Conservation (phyloP, 2,113 vertebrate species). For the Polyodon spathula region DNA sequence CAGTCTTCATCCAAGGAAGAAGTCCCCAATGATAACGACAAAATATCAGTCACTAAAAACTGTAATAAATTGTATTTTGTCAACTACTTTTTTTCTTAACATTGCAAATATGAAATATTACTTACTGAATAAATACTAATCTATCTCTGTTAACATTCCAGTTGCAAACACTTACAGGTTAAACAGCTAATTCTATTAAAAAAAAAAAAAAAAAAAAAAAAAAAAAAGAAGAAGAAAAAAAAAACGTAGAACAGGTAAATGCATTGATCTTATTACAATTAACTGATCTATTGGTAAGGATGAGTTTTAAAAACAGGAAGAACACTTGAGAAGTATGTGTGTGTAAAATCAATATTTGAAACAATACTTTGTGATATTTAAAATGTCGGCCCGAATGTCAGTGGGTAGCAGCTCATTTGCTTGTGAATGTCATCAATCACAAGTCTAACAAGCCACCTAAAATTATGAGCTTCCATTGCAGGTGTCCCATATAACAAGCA, state of each 20-base stretch:
- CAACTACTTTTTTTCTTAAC: background rate
- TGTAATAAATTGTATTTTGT: conserved; percentile 7
- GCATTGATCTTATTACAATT: background rate
- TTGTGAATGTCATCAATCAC: conserved; percentile 58
- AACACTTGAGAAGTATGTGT: conserved; percentile 43
- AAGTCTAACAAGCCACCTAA: conserved; percentile 61
- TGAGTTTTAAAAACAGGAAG: conserved; percentile 24
- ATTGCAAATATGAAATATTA: background rate
- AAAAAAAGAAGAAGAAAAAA: background rate
- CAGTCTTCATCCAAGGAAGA: conserved; percentile 19
- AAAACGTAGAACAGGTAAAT: background rate
- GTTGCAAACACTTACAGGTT: no score
- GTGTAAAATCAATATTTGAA: conserved; percentile 47
- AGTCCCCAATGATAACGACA: conserved; percentile 14
- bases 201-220: background rate
- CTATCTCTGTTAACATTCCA: no score
- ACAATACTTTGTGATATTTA: conserved; percentile 42
- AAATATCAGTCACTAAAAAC: background rate
- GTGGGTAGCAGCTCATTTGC: conserved; percentile 45
- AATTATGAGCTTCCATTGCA: conserved; percentile 41
- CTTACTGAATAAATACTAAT: background rate
- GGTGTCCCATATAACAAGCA: conserved; percentile 20
- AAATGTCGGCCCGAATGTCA: conserved; percentile 64
- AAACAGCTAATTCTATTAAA: no score
- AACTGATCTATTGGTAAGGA: background rate